Conservation (phyloP, 2,797 vertebrate genomes). For the Telmatherina bonti region DNA sequence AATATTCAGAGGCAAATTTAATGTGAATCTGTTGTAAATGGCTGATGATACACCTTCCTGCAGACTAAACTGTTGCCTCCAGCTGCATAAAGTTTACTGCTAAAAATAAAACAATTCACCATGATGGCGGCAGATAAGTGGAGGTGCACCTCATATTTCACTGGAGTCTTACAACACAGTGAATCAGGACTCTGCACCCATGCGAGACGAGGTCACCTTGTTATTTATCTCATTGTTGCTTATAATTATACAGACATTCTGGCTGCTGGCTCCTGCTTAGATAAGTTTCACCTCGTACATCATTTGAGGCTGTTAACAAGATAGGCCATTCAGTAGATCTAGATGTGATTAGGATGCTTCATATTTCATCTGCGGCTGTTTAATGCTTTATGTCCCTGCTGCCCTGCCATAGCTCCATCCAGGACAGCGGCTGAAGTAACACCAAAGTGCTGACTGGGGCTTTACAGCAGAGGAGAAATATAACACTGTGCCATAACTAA, state of each 20-base stretch:
- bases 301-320: slow-evolving; percentile 53
- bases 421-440: slow-evolving; percentile 11
- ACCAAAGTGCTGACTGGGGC: slow-evolving; percentile 37
- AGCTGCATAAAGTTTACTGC: neutral
- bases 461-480: slow-evolving; percentile 10
- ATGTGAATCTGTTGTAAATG: slow-evolving; percentile 15
- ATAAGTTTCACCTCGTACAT: slow-evolving; percentile 52
- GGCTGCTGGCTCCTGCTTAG: slow-evolving; percentile 28
- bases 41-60: neutral
- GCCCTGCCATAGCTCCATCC: slow-evolving; percentile 22
- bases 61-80: neutral
- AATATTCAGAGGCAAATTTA: neutral
- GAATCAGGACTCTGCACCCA: slow-evolving; percentile 24
- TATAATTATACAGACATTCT: slow-evolving; percentile 42
- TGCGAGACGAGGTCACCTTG: slow-evolving; percentile 58
- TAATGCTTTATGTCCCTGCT: slow-evolving; percentile 21
- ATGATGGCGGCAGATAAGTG: slow-evolving; percentile 20
- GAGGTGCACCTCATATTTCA: slow-evolving; percentile 40
- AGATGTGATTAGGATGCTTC: slow-evolving; percentile 43
- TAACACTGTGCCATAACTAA: neutral
- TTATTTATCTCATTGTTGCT: slow-evolving; percentile 40
- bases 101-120: slow-evolving; percentile 22
- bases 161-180: neutral
- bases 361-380: slow-evolving; percentile 55
- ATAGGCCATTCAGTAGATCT: slow-evolving; percentile 52